phyloP scores from a whole-genome alignment of 2,113 vertebrate species.

The Phyllopteryx taeniolatus region DNA sequence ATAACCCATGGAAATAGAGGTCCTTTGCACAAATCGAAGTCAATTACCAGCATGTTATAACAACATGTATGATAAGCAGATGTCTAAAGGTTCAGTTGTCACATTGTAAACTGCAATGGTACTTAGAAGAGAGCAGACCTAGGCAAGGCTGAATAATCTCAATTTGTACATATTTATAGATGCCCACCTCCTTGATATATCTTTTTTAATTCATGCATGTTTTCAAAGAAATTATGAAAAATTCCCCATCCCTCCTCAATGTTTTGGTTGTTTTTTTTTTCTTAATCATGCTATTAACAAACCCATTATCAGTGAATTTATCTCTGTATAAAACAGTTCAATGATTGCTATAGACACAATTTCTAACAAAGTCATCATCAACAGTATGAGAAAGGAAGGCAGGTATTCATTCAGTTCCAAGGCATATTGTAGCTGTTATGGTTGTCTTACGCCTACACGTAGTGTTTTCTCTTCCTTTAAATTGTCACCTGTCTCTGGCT shows the following conservation, averaged over 20 bases:
- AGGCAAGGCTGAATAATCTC: constrained; percentile 40
- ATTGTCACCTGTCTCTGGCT: constrained; percentile 30
- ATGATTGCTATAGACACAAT: not conserved
- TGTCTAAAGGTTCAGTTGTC: constrained; percentile 38
- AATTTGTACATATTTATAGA: constrained; percentile 21
- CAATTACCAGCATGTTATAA: constrained; percentile 42
- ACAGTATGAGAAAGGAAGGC: not conserved
- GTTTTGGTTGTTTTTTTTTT: not conserved
- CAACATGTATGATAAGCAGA: constrained; percentile 21
- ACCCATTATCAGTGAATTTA: not conserved
- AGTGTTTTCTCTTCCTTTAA: not conserved
- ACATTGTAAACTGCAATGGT: not conserved
- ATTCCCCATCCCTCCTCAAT: not conserved
- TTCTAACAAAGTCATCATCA: not conserved
- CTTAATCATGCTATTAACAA: not conserved
- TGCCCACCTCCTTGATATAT: not conserved
- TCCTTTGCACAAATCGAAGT: constrained; percentile 45
- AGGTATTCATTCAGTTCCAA: not conserved
- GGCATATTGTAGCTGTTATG: not conserved
- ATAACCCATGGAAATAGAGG: constrained; percentile 66
- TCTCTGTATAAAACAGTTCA: too few relatives aligned
- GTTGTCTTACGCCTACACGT: not conserved
- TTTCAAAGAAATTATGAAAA: not conserved
- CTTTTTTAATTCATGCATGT: not conserved
- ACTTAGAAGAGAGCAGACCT: not conserved